Evolutionary conservation across 1,140 invertebrate species (phyloP).

Genomic region (Hypothenemus hampei): DNA sequence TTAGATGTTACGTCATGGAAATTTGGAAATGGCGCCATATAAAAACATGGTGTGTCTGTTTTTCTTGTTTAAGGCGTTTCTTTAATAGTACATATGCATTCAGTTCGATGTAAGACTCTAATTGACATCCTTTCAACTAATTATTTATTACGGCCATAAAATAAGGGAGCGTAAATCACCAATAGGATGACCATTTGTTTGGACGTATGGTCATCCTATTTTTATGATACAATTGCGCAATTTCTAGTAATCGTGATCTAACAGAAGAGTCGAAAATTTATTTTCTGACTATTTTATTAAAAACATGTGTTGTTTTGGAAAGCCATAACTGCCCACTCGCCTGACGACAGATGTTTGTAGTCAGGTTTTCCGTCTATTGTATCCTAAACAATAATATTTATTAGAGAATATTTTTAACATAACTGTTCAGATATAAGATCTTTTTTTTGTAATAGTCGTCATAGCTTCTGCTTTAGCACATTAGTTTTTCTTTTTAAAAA

Average conservation of each 20-base stretch:
- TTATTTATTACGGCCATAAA: no score
- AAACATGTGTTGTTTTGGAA: slow-evolving; percentile 1
- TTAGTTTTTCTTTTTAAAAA: not conserved
- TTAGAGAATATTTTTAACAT: not conserved
- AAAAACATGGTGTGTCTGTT: slow-evolving; percentile 12
- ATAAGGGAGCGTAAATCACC: no score
- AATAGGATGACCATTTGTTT: no score
- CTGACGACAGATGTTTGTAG: not conserved
- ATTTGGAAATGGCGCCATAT: slow-evolving; percentile 10
- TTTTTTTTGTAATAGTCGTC: not conserved
- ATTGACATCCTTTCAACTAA: no score
- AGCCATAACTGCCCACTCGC: not conserved
- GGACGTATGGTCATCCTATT: not conserved
- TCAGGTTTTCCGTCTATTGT: not conserved
- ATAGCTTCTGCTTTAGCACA: not conserved
- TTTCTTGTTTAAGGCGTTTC: no score
- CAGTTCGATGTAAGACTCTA: no score
- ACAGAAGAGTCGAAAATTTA: not conserved
- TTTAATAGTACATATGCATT: no score
- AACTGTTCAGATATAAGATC: not conserved
- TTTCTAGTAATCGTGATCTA: not conserved
- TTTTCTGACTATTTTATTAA: not conserved
- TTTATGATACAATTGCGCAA: not conserved
- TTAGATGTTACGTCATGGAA: slow-evolving; percentile 11
- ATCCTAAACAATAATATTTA: not conserved